A percentile compares a stretch with the other conserved stretches of the same genome.
phyloP scores from a whole-genome alignment of 2,797 vertebrate genomes.

The Alfaro cultratus region DNA sequence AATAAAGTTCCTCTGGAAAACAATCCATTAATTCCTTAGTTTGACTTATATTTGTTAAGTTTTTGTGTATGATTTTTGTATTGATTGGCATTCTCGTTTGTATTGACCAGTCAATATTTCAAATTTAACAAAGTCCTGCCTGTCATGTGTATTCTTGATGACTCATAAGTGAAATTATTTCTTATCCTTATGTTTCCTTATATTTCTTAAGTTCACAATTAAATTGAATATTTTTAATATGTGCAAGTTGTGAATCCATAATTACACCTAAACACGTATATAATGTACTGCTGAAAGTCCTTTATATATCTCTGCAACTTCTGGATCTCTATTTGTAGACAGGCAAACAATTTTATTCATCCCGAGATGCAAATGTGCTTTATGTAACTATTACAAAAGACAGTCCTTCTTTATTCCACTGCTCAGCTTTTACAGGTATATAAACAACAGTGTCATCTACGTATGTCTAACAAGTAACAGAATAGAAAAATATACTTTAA shows the following conservation, averaged over 20 bases:
- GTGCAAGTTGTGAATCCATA: neutral
- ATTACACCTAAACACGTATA: neutral
- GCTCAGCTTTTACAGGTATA: neutral
- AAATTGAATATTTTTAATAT: too few relatives aligned
- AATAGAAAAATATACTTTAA: neutral
- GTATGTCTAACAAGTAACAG: neutral
- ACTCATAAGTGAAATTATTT: neutral
- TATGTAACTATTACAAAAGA: neutral
- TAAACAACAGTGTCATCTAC: neutral
- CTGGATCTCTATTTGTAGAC: neutral
- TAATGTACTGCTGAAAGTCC: neutral
- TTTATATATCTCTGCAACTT: neutral
- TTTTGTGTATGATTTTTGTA: neutral
- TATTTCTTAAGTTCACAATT: neutral
- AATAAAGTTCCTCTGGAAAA: neutral
- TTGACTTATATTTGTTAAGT: neutral
- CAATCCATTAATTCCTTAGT: neutral
- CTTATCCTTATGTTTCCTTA: neutral
- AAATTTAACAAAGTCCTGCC: neutral
- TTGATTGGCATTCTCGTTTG: neutral
- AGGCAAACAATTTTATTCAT: neutral
- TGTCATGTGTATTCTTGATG: neutral
- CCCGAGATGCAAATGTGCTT: neutral
- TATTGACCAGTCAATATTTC: neutral
- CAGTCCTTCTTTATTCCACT: neutral